These are phyloP conservation scores for Manis crassicaudata DNA, from an alignment of 2,797 vertebrate species.

Conservation along the genomic window DNA sequence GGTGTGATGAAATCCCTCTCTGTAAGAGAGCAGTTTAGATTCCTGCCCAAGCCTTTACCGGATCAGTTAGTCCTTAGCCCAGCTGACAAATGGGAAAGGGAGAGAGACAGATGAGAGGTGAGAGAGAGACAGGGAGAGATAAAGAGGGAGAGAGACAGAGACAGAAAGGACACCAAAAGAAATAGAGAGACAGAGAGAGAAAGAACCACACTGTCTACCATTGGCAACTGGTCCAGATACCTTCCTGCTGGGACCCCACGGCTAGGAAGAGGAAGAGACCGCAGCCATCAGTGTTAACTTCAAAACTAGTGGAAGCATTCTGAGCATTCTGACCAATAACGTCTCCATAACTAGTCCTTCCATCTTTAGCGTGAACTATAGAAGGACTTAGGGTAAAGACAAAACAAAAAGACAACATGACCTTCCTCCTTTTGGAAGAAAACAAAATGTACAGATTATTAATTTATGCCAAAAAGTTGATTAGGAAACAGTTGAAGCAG, in stretches of 20 bases:
- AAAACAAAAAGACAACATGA: neutral
- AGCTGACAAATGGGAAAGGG: neutral
- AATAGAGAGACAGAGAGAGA: neutral
- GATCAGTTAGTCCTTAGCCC: neutral
- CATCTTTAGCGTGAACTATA: neutral
- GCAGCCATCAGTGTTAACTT: neutral
- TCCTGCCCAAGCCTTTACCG: too few species aligned
- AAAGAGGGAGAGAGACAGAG: neutral
- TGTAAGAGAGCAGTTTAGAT: neutral
- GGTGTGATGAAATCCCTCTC: neutral
- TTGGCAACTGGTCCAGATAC: fast-evolving
- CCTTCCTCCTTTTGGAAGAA: neutral
- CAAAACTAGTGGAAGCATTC: neutral
- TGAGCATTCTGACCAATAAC: neutral
- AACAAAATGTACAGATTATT: neutral
- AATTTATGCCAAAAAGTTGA: too few species aligned
- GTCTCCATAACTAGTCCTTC: neutral
- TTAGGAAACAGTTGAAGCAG: neutral
- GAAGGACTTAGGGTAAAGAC: neutral
- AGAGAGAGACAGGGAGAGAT: neutral
- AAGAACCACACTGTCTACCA: fast-evolving
- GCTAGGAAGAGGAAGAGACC: neutral
- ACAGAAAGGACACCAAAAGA: neutral
- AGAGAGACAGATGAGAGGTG: neutral
- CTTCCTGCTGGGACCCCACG: fast-evolving